Conservation (phyloP, 2,888 invertebrate species). For the Pammene aurita region DNA sequence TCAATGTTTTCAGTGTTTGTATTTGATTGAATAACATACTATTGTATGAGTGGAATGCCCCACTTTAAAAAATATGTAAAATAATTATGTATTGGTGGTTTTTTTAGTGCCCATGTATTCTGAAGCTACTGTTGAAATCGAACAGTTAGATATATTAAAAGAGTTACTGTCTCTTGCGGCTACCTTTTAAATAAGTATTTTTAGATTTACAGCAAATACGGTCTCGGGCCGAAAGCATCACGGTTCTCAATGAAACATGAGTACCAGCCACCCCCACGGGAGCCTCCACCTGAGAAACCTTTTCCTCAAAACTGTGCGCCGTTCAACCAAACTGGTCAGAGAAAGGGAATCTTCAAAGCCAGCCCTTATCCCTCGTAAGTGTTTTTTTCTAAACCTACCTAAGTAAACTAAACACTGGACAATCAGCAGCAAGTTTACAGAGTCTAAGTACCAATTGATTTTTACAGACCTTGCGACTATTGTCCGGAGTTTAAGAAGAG, state of each 20-base stretch:
- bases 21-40: too few relatives aligned
- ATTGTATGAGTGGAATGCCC: too few relatives aligned
- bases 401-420: not conserved
- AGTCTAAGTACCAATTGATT: not conserved
- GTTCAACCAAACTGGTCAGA: conserved; percentile 71
- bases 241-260: conserved; percentile 68
- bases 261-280: conserved; percentile 71
- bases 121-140: too few relatives aligned
- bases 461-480: conserved; percentile 73
- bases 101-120: too few relatives aligned
- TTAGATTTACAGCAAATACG: conserved; percentile 68
- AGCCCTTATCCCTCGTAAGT: conserved; percentile 69
- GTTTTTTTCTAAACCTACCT: not conserved
- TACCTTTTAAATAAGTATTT: conserved; percentile 21
- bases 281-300: conserved; percentile 50
- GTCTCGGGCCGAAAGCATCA: conserved; percentile 64
- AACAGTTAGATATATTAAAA: too few relatives aligned
- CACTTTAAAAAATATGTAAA: too few relatives aligned
- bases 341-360: conserved; percentile 63
- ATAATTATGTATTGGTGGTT: too few relatives aligned
- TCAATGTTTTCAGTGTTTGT: too few relatives aligned
- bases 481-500: conserved; percentile 65
- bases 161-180: too few relatives aligned
- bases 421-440: not conserved
- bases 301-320: conserved; percentile 67